These are phyloP conservation scores for Pangasius larnaudii DNA, from an alignment of 2,797 vertebrate genomes.

Conservation along the genomic window DNA sequence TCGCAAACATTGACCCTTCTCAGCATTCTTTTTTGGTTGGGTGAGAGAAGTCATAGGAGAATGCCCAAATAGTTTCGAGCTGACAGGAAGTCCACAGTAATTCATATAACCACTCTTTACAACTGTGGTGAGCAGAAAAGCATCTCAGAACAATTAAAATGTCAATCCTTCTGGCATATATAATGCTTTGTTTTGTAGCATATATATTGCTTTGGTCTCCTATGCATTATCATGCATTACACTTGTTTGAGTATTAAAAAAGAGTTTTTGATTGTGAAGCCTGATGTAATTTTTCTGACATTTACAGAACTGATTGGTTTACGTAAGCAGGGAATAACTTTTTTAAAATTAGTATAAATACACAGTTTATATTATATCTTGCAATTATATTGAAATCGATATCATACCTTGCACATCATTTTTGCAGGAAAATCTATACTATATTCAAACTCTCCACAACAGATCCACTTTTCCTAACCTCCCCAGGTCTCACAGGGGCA, in stretches of 20 bases:
- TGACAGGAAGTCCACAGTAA: not conserved
- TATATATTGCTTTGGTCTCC: not conserved
- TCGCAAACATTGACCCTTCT: not conserved
- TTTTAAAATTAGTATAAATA: not conserved
- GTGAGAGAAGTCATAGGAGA: not conserved
- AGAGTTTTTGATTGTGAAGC: not conserved
- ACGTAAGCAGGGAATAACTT: not conserved
- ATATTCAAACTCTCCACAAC: not conserved
- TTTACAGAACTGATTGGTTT: not conserved
- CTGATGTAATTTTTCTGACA: not conserved
- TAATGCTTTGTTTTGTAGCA: too few relatives aligned
- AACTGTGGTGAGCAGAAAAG: not conserved
- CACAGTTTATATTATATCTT: not conserved
- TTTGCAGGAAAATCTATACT: not conserved
- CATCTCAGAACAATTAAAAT: not conserved
- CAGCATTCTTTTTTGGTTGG: not conserved
- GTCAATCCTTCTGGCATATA: not conserved
- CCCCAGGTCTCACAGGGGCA: not conserved
- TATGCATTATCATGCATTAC: not conserved
- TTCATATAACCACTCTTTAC: not conserved
- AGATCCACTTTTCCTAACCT: not conserved
- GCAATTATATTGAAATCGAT: not conserved
- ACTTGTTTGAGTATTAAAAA: not conserved
- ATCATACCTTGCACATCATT: not conserved
- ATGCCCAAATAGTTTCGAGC: not conserved